A percentile compares a stretch with the other conserved stretches of the same genome.
Evolutionary conservation across 2,888 invertebrate species (phyloP).

Genomic region (Cancer borealis): DNA sequence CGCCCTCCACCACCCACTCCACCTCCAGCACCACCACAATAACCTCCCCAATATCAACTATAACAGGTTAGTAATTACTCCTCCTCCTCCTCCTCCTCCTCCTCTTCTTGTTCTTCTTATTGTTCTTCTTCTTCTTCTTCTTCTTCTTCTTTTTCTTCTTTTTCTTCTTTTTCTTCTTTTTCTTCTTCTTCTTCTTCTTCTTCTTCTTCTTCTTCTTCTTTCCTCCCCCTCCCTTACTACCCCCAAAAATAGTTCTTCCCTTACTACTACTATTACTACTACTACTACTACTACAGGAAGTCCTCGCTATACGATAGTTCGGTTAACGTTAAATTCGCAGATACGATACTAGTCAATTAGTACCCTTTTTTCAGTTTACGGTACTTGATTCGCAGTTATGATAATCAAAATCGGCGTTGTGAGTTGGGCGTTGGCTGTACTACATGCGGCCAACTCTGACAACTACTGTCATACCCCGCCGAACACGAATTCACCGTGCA

Average conservation of each 20-base stretch:
- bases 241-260: background rate
- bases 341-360: too few relatives aligned
- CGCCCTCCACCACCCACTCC: slow-evolving; percentile 25
- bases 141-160: background rate
- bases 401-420: too few relatives aligned
- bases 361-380: too few relatives aligned
- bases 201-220: background rate
- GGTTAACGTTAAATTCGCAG: too few relatives aligned
- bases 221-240: background rate
- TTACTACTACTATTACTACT: background rate
- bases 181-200: background rate
- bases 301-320: too few relatives aligned
- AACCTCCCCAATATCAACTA: slow-evolving; percentile 9
- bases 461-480: too few relatives aligned
- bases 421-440: too few relatives aligned
- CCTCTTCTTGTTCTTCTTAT: background rate
- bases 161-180: background rate
- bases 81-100: background rate
- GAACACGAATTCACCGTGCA: too few relatives aligned
- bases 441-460: too few relatives aligned
- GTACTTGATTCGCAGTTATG: too few relatives aligned
- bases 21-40: slow-evolving; percentile 48
- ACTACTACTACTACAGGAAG: too few relatives aligned
- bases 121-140: background rate
- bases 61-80: slow-evolving; percentile 40